Evolutionary conservation across 2,113 vertebrate genomes (phyloP), one percentile per base, ranked within the genome.

Genomic region (Sminthopsis crassicaudata): DNA sequence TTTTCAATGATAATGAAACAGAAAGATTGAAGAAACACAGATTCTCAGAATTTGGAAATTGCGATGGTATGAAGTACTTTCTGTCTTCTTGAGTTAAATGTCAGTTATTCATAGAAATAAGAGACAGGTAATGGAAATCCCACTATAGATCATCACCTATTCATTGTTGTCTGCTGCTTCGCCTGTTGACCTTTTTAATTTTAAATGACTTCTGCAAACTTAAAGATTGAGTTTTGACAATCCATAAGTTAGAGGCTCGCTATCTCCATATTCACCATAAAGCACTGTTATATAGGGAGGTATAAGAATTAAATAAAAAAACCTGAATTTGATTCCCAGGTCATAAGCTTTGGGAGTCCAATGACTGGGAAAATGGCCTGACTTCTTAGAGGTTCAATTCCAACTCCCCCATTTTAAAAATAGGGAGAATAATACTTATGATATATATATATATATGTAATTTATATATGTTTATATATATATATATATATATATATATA

Each of bases 81-180:
- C 67, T 46, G 12, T 94, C 92, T 57, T 92, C 48, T 50, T 50
- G 4, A 52, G 8, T 76, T 36, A 52, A 55, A 46, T 84, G 7
- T 94, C 16, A 52, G 89, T 53, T 93, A 36, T 46, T 42, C 26
- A 48, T 88, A 93, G 3, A 53, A 92, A 93, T 95, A 42, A 22
- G 48, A 90, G 90, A 67, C 12, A 76, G 30, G 36, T 94, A 46
- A 92, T 84, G 51, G 55, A 16, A 42, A 53, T 46, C 23, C 53
- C 4, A 51, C 52, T 2, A 23, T 93, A 90, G 16, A 2, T 11
- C 93, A 36, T 76, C 51, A n/a, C 50, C 46, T 91, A 90, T 16
- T 92, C 0, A 84, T 36, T 0, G 25, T 53, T 90, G 91, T 90
- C 54, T 54, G 19, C 8, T 10, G 46, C 51, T 95, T 93, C 67